Evolutionary conservation across 2,113 vertebrate genomes (phyloP), one percentile per base, ranked within the genome.

Genomic region (Lasiurus cinereus): DNA sequence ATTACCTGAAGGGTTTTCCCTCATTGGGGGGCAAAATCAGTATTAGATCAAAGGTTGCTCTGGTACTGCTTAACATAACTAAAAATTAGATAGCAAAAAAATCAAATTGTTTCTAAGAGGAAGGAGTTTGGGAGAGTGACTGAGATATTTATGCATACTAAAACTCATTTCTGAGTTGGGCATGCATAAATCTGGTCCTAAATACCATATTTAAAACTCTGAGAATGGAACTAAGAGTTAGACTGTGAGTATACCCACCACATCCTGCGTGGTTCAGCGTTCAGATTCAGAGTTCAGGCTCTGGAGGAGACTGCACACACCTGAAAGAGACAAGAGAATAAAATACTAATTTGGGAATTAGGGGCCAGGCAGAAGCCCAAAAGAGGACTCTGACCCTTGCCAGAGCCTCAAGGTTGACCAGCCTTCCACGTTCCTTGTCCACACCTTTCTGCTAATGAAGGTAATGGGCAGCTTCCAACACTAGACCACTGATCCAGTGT

Each of bases 61-160:
- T 64, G 18, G 8, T 83, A 11, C 46, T 85, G 76, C 8, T 73
- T 67, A 89, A 70, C 50, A 80, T 69, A 92, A 70, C 50, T 64
- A 59, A 92, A 90, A 87, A 64, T 14, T 5, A 88, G 74, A 9
- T 12, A 88, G 83, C 78, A 62, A 72, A 78, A 78, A 54, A 94
- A 54, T 91, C 24, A 59, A 59, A 50, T 19, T 86, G 12, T 8
- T 52, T 92, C 67, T 1, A 93, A 66, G 54, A 84, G 36, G 27
- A 33, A 92, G 11, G 78, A 59, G 9, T 33, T 50, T 24, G 16
- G 76, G 67, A 74, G 52, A 79, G 39, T 85, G 18, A 33, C 8
- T 29, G 24, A 83, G 39, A 84, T 94, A 22, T 39, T 87, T 39
- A 78, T 83, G 33, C 21, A n/a, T 36, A 78, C 27, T 9, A 78